phyloP scores from a whole-genome alignment of 2,113 vertebrate genomes.

The Pituophis catenifer region DNA sequence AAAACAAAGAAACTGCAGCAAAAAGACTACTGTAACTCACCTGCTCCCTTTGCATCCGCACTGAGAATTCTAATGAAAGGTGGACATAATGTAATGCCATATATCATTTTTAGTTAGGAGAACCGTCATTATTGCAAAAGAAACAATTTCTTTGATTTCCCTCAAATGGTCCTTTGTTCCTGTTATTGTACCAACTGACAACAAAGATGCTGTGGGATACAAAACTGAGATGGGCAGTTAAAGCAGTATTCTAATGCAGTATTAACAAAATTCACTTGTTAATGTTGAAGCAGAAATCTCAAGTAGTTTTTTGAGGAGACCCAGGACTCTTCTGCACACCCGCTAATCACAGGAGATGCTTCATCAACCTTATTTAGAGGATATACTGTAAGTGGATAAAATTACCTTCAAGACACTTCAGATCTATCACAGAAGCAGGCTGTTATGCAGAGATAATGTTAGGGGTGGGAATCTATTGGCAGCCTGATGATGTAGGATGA shows the following conservation, averaged over 20 bases:
- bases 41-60: not conserved
- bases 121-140: not conserved
- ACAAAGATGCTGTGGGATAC: not conserved
- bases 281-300: not conserved
- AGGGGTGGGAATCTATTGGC: not conserved
- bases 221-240: not conserved
- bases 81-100: not conserved
- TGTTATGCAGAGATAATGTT: not conserved
- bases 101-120: not conserved
- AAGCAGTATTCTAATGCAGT: not conserved
- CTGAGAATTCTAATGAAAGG: not conserved
- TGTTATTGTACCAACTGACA: not conserved
- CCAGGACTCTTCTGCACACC: not conserved
- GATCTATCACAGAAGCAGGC: not conserved
- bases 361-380: not conserved
- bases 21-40: not conserved
- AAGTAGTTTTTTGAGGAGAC: not conserved
- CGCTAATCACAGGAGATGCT: not conserved
- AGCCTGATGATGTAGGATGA: not conserved
- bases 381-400: not conserved
- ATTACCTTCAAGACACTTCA: not conserved
- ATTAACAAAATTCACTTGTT: not conserved
- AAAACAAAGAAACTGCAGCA: not conserved
- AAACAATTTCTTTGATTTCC: not conserved
- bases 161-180: not conserved